Evolutionary conservation across 2,888 invertebrate genomes (phyloP).

Genomic region (Lordiphosa fenestrarum): DNA sequence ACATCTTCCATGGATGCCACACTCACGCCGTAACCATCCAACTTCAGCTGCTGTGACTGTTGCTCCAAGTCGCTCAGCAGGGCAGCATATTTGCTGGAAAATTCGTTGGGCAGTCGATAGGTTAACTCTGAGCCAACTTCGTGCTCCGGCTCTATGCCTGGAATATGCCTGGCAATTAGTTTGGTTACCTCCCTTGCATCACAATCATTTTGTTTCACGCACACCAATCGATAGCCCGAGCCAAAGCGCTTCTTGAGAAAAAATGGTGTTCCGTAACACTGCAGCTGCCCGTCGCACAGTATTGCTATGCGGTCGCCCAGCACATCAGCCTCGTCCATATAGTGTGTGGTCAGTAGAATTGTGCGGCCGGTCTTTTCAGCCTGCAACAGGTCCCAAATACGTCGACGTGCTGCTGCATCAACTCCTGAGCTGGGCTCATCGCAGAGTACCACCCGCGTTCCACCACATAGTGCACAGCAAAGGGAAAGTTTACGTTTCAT

Average conservation of each 20-base stretch:
- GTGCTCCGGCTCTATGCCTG: slow-evolving; percentile 83
- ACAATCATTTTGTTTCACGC: slow-evolving; percentile 81
- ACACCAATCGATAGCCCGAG: slow-evolving; percentile 87
- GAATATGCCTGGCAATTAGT: slow-evolving; percentile 84
- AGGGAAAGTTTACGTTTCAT: slow-evolving; percentile 88
- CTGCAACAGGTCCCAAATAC: slow-evolving; percentile 89
- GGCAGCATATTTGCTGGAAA: slow-evolving; percentile 83
- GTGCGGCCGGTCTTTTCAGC: slow-evolving; percentile 87
- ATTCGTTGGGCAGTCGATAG: slow-evolving; percentile 84
- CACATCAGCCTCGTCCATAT: slow-evolving; percentile 94
- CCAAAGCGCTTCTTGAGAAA: slow-evolving; percentile 90
- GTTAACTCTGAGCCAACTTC: slow-evolving; percentile 88
- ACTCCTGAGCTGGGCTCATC: slow-evolving; percentile 91
- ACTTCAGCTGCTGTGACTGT: slow-evolving; percentile 82
- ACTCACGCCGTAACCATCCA: slow-evolving; percentile 89
- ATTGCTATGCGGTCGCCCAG: slow-evolving; percentile 92
- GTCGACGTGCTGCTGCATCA: slow-evolving; percentile 89
- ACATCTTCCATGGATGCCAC: slow-evolving; percentile 93
- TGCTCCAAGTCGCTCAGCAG: slow-evolving; percentile 85
- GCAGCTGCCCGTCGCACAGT: slow-evolving; percentile 88
- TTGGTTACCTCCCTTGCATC: slow-evolving; percentile 81
- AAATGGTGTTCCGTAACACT: slow-evolving; percentile 89
- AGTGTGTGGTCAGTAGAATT: slow-evolving; percentile 90
- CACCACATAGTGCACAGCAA: slow-evolving; percentile 87
- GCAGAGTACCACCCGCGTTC: slow-evolving; percentile 85